Base-by-base conservation (phyloP, 2,113 vertebrate genomes). In the Chloebia gouldiae region DNA sequence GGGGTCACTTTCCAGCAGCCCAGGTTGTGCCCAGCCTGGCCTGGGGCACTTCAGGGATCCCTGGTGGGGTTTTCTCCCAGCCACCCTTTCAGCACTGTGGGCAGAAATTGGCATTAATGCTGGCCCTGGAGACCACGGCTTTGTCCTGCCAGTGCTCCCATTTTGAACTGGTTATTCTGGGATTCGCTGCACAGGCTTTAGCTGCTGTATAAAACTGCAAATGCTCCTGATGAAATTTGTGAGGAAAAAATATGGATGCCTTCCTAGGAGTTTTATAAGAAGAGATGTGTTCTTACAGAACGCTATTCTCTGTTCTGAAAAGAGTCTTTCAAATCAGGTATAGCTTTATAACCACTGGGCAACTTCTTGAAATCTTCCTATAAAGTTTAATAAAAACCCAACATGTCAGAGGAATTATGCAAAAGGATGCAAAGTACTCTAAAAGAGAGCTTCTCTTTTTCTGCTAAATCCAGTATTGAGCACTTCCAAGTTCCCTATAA, bases 1-100 rank as follows among this genome's bases (percentile, higher is more conserved):
- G 0, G 15, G 37, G 8, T 59, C 33, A 12, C 3, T 7, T 50
- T 0, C 4, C 20, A 4, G n/a, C 18, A 4, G 1, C 39, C 64
- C 73, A 28, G 54, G 22, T 0, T 9, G 22, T 1, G 0, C 10
- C 73, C 64, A 53, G 2, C 47, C 75, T 35, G 30, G 35, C 28
- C 47, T 7, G 3, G 73, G 56, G 0, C 75, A 18, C 20, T 22
- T 0, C 63, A 60, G 71, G 82, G 59, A 19, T 30, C 4, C 53
- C 22, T 37, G 42, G 3, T 5, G 3, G 17, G 21, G 21, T 42
- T 91, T 64, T 49, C 39, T 76, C 51, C 47, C 33, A 40, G 27
- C 42, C 50, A 1, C 39, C 73, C 42, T 18, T 11, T 7, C 70
- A 16, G 37, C 33, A 22, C 4, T 6, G 16, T 4, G 0, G 2